Conservation (phyloP, 2,797 vertebrate genomes). For the Gephyroberyx darwinii region DNA sequence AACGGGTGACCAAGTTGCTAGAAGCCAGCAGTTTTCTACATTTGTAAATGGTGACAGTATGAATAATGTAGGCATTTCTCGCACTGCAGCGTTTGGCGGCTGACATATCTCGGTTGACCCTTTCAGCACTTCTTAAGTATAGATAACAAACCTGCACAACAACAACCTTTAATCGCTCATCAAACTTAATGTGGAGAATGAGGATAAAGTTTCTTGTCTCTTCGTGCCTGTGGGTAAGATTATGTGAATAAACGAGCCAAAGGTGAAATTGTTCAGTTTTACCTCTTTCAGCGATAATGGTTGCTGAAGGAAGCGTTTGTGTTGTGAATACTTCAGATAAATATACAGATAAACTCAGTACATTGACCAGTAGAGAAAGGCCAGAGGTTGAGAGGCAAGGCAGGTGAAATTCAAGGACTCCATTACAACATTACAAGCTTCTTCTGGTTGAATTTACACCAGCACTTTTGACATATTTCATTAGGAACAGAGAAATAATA, state of each 20-base stretch:
- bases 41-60: conserved; percentile 41
- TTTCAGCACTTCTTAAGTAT: conserved; percentile 31
- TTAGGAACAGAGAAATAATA: not conserved
- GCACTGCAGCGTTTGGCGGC: conserved; percentile 23
- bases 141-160: conserved; percentile 41
- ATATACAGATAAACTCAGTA: not conserved
- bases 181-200: conserved; percentile 34
- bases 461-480: not conserved
- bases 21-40: conserved; percentile 25
- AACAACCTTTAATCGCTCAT: conserved; percentile 40
- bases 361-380: conserved; percentile 27
- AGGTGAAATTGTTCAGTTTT: not conserved
- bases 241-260: conserved; percentile 37
- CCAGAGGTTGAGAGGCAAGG: not conserved
- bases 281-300: conserved; percentile 19
- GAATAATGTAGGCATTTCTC: conserved; percentile 55
- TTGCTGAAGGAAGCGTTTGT: conserved; percentile 7
- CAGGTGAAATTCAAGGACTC: not conserved
- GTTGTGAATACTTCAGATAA: conserved; percentile 10
- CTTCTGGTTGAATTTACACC: not conserved
- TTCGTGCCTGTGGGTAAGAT: conserved; percentile 7
- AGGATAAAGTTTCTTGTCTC: conserved; percentile 29
- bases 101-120: conserved; percentile 51
- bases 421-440: not conserved
- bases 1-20: conserved; percentile 17